These are phyloP conservation scores for Montipora sp. DNA, from an alignment of 64 coral and sea anemone species.

Conservation along the genomic window DNA sequence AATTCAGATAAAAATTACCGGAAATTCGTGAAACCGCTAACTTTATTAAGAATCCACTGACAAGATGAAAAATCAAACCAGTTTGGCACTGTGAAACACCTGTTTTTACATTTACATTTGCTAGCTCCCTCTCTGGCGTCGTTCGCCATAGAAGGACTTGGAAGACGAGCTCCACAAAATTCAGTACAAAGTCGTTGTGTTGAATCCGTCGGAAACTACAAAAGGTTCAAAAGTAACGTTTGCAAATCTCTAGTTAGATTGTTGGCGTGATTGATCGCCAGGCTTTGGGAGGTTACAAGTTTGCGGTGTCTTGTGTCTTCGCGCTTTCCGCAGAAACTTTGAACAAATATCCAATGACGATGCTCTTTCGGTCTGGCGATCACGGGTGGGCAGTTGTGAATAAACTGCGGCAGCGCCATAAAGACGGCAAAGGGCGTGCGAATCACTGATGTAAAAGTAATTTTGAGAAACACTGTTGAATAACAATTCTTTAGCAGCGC, in stretches of 20 bases:
- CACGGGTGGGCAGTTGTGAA: constrained; percentile 5
- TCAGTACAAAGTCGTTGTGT: background rate
- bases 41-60: background rate
- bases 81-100: background rate
- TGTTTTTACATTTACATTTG: background rate
- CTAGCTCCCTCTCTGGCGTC: too few relatives aligned
- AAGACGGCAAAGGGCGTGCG: background rate
- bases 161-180: background rate
- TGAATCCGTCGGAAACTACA: background rate
- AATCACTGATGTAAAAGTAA: background rate
- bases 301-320: background rate
- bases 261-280: background rate
- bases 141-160: too few relatives aligned
- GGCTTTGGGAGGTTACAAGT: background rate
- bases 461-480: background rate
- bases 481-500: background rate
- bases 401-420: background rate
- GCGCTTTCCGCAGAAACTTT: constrained; percentile 3
- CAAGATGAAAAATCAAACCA: background rate
- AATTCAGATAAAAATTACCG: background rate
- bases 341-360: background rate
- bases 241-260: background rate
- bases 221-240: background rate
- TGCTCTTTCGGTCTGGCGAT: background rate
- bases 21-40: background rate